Evolutionary conservation across 2,888 invertebrate genomes (phyloP).

Genomic region (Caenorhabditis auriculariae): DNA sequence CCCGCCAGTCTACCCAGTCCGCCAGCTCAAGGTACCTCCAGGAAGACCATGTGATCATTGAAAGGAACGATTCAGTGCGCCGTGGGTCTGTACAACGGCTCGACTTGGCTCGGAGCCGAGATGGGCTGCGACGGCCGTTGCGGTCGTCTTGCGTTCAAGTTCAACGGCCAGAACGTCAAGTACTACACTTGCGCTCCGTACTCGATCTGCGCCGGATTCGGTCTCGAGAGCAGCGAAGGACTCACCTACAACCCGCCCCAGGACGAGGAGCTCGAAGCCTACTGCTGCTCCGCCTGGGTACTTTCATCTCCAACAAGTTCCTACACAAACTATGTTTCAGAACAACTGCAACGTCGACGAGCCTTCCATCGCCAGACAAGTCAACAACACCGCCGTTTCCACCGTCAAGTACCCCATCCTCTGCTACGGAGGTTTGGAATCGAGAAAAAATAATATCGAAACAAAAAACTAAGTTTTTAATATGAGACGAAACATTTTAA

Average conservation of each 20-base stretch:
- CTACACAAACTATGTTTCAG: no score
- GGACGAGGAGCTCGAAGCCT: conserved; percentile 32
- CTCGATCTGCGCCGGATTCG: conserved; percentile 35
- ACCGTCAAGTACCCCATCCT: conserved; percentile 41
- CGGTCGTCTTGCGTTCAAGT: conserved; percentile 27
- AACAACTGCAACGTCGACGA: conserved; percentile 42
- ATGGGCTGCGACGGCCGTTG: conserved; percentile 39
- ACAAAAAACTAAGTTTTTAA: background rate
- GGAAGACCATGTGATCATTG: background rate
- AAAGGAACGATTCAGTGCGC: conserved; percentile 16
- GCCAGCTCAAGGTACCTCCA: conserved; percentile 15
- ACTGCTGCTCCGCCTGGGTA: conserved; percentile 28
- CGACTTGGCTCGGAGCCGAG: conserved; percentile 33
- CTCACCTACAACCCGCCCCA: conserved; percentile 38
- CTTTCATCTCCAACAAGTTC: background rate
- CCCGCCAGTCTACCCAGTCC: conserved; percentile 32
- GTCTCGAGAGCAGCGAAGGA: conserved; percentile 28
- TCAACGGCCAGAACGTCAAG: conserved; percentile 15
- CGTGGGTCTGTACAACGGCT: conserved; percentile 27
- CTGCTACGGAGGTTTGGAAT: conserved; percentile 21
- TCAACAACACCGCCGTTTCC: conserved; percentile 26
- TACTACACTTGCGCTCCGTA: conserved; percentile 39
- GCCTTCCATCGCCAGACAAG: conserved; percentile 15
- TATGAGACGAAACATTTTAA: background rate
- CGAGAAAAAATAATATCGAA: background rate